phyloP scores from a whole-genome alignment of 2,797 vertebrate species.

The Todus mexicanus region DNA sequence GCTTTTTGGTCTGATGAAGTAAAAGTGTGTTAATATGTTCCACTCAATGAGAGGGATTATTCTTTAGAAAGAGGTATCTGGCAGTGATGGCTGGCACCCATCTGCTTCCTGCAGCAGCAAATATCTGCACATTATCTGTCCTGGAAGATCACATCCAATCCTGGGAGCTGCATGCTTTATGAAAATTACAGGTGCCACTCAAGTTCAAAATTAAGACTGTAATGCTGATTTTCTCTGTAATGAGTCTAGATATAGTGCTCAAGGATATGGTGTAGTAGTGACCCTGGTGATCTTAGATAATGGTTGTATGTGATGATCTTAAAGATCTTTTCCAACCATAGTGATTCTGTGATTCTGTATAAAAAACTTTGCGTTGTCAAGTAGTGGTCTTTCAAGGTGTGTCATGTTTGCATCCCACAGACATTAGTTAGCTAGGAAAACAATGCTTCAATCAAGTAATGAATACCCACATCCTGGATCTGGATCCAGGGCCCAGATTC shows the following conservation, averaged over 20 bases:
- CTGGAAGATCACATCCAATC: background rate
- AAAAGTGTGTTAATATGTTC: constrained; percentile 34
- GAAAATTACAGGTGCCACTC: background rate
- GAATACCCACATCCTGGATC: background rate
- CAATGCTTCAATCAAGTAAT: background rate
- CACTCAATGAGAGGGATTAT: constrained; percentile 17
- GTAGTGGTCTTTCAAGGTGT: background rate
- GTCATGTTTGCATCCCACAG: background rate
- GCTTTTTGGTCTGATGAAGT: background rate
- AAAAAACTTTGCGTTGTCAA: background rate
- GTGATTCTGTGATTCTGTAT: too few relatives aligned
- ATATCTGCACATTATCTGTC: background rate
- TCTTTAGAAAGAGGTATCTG: background rate
- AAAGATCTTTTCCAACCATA: too few relatives aligned
- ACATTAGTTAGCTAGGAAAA: background rate
- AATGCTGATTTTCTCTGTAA: background rate
- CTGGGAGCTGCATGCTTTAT: background rate
- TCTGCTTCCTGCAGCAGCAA: constrained; percentile 21
- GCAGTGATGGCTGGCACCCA: constrained; percentile 5
- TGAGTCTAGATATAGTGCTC: too few relatives aligned
- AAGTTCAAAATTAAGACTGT: background rate
- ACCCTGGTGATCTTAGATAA: too few relatives aligned
- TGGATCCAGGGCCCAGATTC: background rate
- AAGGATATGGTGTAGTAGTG: too few relatives aligned
- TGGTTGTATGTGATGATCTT: too few relatives aligned